Evolutionary conservation across 2,113 vertebrate species (phyloP).

Genomic region (Paraplagusia blochii): DNA sequence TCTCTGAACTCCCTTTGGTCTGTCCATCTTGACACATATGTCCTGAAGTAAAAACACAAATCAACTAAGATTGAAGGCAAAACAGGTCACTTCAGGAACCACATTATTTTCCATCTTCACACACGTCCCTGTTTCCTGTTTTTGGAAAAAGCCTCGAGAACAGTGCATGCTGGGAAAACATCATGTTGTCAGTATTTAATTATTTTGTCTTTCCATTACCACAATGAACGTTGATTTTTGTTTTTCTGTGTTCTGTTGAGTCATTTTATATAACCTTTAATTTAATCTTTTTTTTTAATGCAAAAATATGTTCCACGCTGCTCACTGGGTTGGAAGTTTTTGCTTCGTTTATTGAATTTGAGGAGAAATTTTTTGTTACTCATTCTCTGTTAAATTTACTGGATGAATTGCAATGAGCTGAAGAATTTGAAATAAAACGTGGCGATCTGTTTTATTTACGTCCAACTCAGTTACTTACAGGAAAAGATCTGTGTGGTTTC

Average conservation of each 20-base stretch:
- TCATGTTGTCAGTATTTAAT: not conserved
- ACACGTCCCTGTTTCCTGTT: constrained; percentile 4
- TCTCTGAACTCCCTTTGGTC: too few relatives aligned
- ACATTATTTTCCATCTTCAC: not conserved
- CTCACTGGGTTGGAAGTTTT: constrained; percentile 31
- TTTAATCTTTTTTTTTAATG: not conserved
- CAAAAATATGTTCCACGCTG: constrained; percentile 48
- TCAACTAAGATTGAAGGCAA: too few relatives aligned
- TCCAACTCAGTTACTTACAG: not conserved
- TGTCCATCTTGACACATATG: too few relatives aligned
- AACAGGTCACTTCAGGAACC: not conserved
- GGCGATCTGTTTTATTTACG: constrained; percentile 35
- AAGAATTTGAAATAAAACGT: constrained; percentile 11
- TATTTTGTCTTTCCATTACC: constrained; percentile 30
- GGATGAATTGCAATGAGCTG: constrained; percentile 2
- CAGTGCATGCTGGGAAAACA: constrained; percentile 29
- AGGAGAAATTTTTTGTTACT: constrained; percentile 12
- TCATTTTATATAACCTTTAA: constrained; percentile 6
- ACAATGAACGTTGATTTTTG: constrained; percentile 17
- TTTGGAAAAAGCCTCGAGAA: constrained; percentile 14
- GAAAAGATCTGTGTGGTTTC: too few relatives aligned
- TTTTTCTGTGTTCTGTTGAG: constrained; percentile 23
- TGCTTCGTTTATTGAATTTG: not conserved
- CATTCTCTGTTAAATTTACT: constrained; percentile 17
- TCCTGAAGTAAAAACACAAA: too few relatives aligned